Percentiles rank a stretch among this genome's conserved stretches.
phyloP scores from a whole-genome alignment of 2,113 vertebrate species.

The Dasyurus viverrinus region DNA sequence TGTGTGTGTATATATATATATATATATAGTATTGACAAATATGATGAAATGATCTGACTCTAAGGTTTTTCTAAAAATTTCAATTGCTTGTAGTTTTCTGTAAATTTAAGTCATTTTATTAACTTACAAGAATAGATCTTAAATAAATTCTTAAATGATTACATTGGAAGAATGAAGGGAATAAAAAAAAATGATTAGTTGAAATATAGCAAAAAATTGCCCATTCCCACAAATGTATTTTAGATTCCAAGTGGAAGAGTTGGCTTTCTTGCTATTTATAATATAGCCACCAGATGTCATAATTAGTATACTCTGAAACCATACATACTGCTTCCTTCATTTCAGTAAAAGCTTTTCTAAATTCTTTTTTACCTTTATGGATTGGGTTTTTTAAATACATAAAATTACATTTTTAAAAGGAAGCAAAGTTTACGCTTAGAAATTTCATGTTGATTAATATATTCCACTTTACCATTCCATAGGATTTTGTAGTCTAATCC shows the following conservation, averaged over 20 bases:
- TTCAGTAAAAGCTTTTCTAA: background rate
- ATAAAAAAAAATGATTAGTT: background rate
- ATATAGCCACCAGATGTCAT: slow-evolving; percentile 59
- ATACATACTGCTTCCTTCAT: background rate
- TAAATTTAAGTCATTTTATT: background rate
- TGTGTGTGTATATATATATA: too few relatives aligned
- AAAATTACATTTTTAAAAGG: slow-evolving; percentile 22
- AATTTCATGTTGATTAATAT: slow-evolving; percentile 27
- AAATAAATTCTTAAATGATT: background rate
- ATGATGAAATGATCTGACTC: background rate
- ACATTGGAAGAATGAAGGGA: background rate
- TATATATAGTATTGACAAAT: background rate
- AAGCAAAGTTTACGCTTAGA: background rate
- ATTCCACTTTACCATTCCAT: background rate
- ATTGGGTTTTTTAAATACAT: slow-evolving; percentile 22
- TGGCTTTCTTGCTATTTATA: slow-evolving; percentile 18
- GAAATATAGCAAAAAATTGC: background rate
- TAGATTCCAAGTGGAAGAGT: background rate
- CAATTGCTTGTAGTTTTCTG: background rate
- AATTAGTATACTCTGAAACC: slow-evolving; percentile 5
- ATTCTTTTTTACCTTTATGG: slow-evolving; percentile 7
- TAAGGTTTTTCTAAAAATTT: background rate
- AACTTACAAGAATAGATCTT: background rate
- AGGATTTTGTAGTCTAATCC: background rate
- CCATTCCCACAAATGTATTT: background rate